Evolutionary conservation across 2,888 invertebrate genomes (phyloP).

Genomic region (Caradrina kadenii): DNA sequence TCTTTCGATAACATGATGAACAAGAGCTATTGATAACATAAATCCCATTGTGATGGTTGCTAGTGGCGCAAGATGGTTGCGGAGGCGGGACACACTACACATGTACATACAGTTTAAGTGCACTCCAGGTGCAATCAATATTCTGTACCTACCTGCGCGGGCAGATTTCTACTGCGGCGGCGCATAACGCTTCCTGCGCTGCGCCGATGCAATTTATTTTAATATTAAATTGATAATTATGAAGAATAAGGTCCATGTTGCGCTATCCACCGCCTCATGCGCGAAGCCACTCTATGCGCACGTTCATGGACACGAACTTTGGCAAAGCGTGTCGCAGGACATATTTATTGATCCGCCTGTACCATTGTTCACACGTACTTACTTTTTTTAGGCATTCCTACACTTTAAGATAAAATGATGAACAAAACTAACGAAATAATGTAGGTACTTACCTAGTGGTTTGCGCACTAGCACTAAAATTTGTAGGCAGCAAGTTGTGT

Average conservation of each 20-base stretch:
- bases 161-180: background rate
- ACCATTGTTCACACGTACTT: background rate
- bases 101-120: background rate
- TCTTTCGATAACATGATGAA: background rate
- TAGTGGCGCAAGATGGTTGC: too few relatives aligned
- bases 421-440: background rate
- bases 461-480: constrained; percentile 73
- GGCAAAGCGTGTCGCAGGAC: constrained; percentile 44
- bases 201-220: background rate
- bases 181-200: background rate
- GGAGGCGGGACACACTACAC: too few relatives aligned
- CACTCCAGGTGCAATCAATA: constrained; percentile 20
- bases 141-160: background rate
- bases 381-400: background rate
- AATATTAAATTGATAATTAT: constrained; percentile 8
- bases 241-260: background rate
- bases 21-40: background rate
- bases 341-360: constrained; percentile 10
- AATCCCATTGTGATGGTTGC: background rate
- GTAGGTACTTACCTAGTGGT: constrained; percentile 71
- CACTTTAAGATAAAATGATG: background rate
- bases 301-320: constrained; percentile 39
- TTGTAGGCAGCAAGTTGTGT: constrained; percentile 73
- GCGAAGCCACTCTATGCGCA: background rate
- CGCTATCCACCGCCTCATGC: background rate